phyloP scores from a whole-genome alignment of 2,888 invertebrate species.

The Epinotia bilunana region DNA sequence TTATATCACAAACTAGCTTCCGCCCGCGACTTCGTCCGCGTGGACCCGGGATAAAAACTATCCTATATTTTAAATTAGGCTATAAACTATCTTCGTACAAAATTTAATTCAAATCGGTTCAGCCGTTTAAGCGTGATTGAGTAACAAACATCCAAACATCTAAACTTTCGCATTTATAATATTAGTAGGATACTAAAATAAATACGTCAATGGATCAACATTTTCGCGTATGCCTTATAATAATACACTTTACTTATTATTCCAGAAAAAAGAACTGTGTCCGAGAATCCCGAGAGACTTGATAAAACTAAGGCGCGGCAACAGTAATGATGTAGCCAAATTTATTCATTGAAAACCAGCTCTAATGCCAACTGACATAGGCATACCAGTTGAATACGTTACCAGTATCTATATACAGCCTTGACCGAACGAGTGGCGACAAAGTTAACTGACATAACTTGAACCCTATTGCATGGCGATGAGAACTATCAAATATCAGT shows the following conservation, averaged over 20 bases:
- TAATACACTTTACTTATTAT: neutral
- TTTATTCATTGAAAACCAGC: constrained; percentile 14
- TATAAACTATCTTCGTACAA: too few relatives aligned
- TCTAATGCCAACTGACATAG: constrained; percentile 3
- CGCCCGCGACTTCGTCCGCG: too few relatives aligned
- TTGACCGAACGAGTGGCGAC: constrained; percentile 33
- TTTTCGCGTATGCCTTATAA: too few relatives aligned
- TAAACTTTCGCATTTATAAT: too few relatives aligned
- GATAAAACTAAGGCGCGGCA: neutral
- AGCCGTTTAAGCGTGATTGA: too few relatives aligned
- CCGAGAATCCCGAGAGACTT: neutral
- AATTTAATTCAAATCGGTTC: too few relatives aligned
- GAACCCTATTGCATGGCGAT: neutral
- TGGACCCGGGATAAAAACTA: too few relatives aligned
- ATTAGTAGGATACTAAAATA: too few relatives aligned
- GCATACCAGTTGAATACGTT: constrained; percentile 19
- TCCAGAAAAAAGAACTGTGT: neutral
- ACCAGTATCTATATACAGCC: constrained; percentile 26
- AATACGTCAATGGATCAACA: too few relatives aligned
- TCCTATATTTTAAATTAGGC: too few relatives aligned
- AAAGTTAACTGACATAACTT: neutral
- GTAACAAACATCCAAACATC: too few relatives aligned
- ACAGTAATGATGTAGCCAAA: neutral
- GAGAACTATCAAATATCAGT: neutral
- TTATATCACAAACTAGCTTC: too few relatives aligned